phyloP scores from a whole-genome alignment of 2,113 vertebrate species.

The Saccopteryx bilineata region DNA sequence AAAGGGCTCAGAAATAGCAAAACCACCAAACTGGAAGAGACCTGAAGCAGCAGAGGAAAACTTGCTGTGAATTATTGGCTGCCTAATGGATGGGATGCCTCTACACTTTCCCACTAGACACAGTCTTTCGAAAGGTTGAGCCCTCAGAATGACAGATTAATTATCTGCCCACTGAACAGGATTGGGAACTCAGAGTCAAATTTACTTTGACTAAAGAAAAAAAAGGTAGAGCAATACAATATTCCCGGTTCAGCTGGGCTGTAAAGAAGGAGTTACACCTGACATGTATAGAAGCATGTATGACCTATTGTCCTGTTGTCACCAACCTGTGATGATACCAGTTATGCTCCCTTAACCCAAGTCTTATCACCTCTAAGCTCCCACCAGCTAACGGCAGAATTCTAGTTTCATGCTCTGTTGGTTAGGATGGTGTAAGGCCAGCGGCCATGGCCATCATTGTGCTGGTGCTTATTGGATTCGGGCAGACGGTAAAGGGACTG shows the following conservation, averaged over 20 bases:
- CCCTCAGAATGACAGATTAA: background rate
- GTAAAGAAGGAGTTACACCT: background rate
- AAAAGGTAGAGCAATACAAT: slow-evolving; percentile 18
- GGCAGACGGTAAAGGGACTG: too few relatives aligned
- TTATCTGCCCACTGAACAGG: background rate
- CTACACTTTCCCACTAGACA: background rate
- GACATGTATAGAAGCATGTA: background rate
- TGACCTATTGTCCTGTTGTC: background rate
- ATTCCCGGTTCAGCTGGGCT: background rate
- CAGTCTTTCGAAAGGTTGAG: background rate
- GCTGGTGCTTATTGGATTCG: too few relatives aligned
- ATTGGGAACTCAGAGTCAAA: background rate
- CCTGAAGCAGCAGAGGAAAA: background rate
- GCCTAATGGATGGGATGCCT: background rate
- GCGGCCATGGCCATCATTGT: too few relatives aligned
- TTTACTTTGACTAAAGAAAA: slow-evolving; percentile 23
- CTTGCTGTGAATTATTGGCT: background rate
- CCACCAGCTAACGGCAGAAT: slow-evolving; percentile 12
- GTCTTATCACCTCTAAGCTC: slow-evolving; percentile 18
- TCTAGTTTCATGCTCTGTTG: background rate
- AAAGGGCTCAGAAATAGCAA: slow-evolving; percentile 26
- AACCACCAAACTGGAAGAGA: background rate
- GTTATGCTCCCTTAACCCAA: background rate
- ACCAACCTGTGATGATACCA: background rate
- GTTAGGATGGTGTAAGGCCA: background rate